These are phyloP conservation scores for Seriola rivoliana DNA, from an alignment of 2,113 vertebrate species.

Conservation along the genomic window DNA sequence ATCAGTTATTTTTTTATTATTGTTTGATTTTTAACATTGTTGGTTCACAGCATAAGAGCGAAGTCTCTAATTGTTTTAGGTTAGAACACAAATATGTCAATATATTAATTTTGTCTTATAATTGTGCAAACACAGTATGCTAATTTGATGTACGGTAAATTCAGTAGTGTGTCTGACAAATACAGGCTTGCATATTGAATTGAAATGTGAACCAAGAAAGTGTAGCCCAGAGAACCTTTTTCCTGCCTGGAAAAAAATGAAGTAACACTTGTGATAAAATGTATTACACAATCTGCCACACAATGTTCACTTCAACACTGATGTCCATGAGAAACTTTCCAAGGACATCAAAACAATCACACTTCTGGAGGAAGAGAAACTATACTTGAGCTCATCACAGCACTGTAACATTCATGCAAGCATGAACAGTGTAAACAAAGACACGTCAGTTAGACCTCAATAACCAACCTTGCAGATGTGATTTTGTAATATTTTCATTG, in stretches of 20 bases:
- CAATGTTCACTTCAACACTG: constrained; percentile 4
- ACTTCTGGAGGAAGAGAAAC: constrained; percentile 21
- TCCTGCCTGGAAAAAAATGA: neutral
- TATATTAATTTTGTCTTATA: neutral
- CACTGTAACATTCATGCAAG: constrained; percentile 36
- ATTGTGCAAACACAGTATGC: neutral
- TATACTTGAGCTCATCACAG: constrained; percentile 20
- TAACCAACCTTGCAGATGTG: constrained; percentile 26
- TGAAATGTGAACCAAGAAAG: constrained; percentile 1
- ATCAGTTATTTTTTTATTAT: neutral
- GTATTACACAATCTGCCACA: neutral
- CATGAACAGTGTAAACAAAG: constrained; percentile 52
- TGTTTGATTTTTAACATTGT: neutral
- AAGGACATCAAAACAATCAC: constrained; percentile 48
- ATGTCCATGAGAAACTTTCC: constrained; percentile 40
- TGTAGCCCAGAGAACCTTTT: neutral
- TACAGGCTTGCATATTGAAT: neutral
- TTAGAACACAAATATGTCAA: neutral
- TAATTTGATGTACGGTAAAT: neutral
- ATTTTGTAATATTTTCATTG: constrained; percentile 36
- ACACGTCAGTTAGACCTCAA: constrained; percentile 28
- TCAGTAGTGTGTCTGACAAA: neutral
- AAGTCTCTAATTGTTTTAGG: neutral
- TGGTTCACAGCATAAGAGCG: neutral
- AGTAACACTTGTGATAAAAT: neutral